A percentile compares a stretch with the other conserved stretches of the same genome.
Conservation (phyloP, 2,888 invertebrate species). For the Chydorus sphaericus region DNA sequence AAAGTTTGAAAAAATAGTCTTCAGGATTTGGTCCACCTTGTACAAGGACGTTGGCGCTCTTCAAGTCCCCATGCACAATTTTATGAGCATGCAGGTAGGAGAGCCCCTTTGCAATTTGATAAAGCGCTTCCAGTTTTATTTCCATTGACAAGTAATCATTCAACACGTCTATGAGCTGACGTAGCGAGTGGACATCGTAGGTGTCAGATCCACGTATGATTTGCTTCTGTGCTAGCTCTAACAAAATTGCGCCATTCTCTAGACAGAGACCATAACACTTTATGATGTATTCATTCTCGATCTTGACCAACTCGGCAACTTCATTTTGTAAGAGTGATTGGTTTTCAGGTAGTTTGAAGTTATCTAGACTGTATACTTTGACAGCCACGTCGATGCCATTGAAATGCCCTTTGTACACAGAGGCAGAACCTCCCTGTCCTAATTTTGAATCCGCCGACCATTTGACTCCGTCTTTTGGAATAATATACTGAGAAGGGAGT, state of each 20-base stretch:
- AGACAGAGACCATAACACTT: neutral
- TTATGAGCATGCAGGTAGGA: neutral
- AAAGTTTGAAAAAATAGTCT: neutral
- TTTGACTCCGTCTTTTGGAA: too few species aligned
- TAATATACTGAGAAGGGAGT: too few species aligned
- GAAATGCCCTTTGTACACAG: neutral
- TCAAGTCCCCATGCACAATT: neutral
- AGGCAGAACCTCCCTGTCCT: neutral
- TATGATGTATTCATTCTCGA: neutral
- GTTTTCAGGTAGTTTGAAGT: neutral
- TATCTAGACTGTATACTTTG: neutral
- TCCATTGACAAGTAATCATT: neutral
- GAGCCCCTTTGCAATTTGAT: neutral
- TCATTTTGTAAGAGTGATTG: neutral
- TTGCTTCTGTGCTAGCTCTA: neutral
- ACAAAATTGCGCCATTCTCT: neutral
- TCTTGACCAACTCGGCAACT: neutral
- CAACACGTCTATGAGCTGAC: neutral
- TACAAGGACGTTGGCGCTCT: neutral
- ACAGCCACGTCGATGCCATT: neutral
- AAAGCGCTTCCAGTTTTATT: neutral
- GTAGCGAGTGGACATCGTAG: neutral
- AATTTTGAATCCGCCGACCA: too few species aligned
- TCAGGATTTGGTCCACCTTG: neutral
- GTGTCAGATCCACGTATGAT: neutral